Evolutionary conservation across 1,140 invertebrate species (phyloP).

Genomic region (Bombus huntii): DNA sequence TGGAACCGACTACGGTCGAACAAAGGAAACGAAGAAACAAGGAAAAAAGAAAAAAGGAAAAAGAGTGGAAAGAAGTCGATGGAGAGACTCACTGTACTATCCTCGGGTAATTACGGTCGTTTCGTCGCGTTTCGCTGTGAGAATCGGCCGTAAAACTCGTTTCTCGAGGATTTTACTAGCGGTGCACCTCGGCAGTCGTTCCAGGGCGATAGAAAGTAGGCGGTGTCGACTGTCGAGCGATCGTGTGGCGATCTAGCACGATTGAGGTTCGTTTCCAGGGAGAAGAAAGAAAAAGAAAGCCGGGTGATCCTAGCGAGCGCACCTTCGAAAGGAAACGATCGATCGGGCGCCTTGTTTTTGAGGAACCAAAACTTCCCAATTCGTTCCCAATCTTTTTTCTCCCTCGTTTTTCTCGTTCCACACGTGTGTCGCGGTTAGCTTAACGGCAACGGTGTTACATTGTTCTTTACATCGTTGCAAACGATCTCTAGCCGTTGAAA

Average conservation of each 20-base stretch:
- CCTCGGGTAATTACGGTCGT: slow-evolving; percentile 63
- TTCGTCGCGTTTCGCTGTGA: slow-evolving; percentile 63
- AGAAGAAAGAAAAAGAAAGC: slow-evolving; percentile 31
- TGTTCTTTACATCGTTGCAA: slow-evolving; percentile 60
- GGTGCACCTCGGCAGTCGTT: slow-evolving; percentile 50
- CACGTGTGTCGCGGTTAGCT: slow-evolving; percentile 13
- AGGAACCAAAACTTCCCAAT: slow-evolving; percentile 38
- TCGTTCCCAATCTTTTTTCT: slow-evolving; percentile 9
- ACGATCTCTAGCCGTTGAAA: not conserved
- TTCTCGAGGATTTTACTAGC: slow-evolving; percentile 61
- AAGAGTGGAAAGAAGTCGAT: not conserved
- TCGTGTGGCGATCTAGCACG: slow-evolving; percentile 50
- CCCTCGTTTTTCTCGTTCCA: not conserved
- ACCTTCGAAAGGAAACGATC: slow-evolving; percentile 58
- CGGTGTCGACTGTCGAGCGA: slow-evolving; percentile 48
- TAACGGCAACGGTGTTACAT: slow-evolving; percentile 51
- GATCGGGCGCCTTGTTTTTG: slow-evolving; percentile 28
- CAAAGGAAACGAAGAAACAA: not conserved
- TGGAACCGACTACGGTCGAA: not conserved
- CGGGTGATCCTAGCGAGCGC: slow-evolving; percentile 24
- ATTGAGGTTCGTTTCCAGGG: slow-evolving; percentile 21
- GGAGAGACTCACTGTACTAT: slow-evolving; percentile 45
- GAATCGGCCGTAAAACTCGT: slow-evolving; percentile 65
- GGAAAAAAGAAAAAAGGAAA: not conserved
- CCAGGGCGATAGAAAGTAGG: slow-evolving; percentile 64